phyloP scores from a whole-genome alignment of 92 coral and sea anemone genomes.

The Bergia sp. region DNA sequence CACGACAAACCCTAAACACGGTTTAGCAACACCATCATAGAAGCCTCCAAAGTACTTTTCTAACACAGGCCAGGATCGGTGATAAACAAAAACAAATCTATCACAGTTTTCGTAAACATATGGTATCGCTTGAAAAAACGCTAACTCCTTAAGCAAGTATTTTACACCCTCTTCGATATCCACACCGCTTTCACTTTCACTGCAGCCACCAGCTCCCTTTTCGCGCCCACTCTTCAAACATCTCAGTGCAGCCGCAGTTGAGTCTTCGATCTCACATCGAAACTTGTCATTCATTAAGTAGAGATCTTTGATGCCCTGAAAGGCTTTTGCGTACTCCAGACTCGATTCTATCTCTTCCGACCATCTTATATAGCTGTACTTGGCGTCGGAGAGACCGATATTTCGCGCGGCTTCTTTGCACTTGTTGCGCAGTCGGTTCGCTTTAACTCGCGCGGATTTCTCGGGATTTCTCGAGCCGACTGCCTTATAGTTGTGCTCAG shows the following conservation, averaged over 20 bases:
- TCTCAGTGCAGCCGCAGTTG: slow-evolving; percentile 67
- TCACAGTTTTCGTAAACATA: slow-evolving; percentile 60
- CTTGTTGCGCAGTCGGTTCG: slow-evolving; percentile 76
- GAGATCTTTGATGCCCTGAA: slow-evolving; percentile 55
- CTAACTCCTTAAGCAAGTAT: slow-evolving; percentile 75
- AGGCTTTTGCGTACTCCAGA: slow-evolving; percentile 61
- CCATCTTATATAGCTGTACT: slow-evolving; percentile 69
- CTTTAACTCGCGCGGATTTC: slow-evolving; percentile 70
- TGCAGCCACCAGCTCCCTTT: slow-evolving; percentile 35
- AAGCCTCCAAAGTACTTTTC: slow-evolving; percentile 74
- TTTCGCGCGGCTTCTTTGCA: slow-evolving; percentile 65
- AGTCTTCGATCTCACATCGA: slow-evolving; percentile 60
- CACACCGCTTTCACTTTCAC: neutral
- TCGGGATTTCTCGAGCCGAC: slow-evolving; percentile 82
- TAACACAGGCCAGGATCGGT: slow-evolving; percentile 81
- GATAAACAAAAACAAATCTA: slow-evolving; percentile 81
- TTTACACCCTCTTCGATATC: slow-evolving; percentile 82
- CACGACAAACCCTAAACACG: slow-evolving; percentile 70
- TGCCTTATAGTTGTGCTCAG: slow-evolving; percentile 81
- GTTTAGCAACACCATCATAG: slow-evolving; percentile 64
- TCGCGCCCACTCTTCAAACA: slow-evolving; percentile 69
- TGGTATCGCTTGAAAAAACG: slow-evolving; percentile 68
- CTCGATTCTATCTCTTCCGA: slow-evolving; percentile 74
- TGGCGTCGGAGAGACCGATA: slow-evolving; percentile 44
- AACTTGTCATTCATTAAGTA: slow-evolving; percentile 71